A percentile compares a stretch with the other conserved stretches of the same genome.
phyloP scores from a whole-genome alignment of 1,140 invertebrate species.

The Conopomorpha cramerella region DNA sequence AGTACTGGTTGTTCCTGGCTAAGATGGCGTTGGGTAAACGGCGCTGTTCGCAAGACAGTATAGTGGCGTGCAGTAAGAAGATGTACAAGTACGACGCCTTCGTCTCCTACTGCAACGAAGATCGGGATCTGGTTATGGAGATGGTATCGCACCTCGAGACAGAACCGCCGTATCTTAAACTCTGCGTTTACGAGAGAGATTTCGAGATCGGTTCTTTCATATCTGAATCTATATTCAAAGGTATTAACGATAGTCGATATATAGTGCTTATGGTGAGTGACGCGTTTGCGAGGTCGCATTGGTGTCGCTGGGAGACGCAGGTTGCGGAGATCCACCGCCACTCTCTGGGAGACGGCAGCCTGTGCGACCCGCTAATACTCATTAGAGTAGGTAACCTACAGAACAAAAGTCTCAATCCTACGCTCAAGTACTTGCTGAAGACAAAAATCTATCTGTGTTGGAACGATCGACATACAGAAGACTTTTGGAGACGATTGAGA shows the following conservation, averaged over 20 bases:
- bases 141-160: slow-evolving; percentile 64
- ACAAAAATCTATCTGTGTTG: slow-evolving; percentile 67
- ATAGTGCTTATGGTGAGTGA: slow-evolving; percentile 68
- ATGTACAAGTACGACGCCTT: slow-evolving; percentile 68
- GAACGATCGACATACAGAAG: slow-evolving; percentile 50
- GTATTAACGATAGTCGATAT: slow-evolving; percentile 64
- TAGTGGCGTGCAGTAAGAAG: slow-evolving; percentile 12
- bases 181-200: slow-evolving; percentile 70
- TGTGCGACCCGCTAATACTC: slow-evolving; percentile 62
- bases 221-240: slow-evolving; percentile 64
- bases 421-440: slow-evolving; percentile 63
- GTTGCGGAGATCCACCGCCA: slow-evolving; percentile 62
- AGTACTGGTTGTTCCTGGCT: slow-evolving; percentile 61
- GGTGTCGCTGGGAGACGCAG: slow-evolving; percentile 70
- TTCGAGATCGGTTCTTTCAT: slow-evolving; percentile 67
- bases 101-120: slow-evolving; percentile 68
- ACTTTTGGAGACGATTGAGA: slow-evolving; percentile 58
- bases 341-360: slow-evolving; percentile 49
- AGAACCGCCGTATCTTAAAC: slow-evolving; percentile 54
- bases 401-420: slow-evolving; percentile 57
- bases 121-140: slow-evolving; percentile 63
- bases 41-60: slow-evolving; percentile 29
- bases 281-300: slow-evolving; percentile 67
- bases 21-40: slow-evolving; percentile 50
- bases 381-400: slow-evolving; percentile 63